Base-by-base conservation (phyloP, 2,888 invertebrate genomes). In the Dendrolimus houi region DNA sequence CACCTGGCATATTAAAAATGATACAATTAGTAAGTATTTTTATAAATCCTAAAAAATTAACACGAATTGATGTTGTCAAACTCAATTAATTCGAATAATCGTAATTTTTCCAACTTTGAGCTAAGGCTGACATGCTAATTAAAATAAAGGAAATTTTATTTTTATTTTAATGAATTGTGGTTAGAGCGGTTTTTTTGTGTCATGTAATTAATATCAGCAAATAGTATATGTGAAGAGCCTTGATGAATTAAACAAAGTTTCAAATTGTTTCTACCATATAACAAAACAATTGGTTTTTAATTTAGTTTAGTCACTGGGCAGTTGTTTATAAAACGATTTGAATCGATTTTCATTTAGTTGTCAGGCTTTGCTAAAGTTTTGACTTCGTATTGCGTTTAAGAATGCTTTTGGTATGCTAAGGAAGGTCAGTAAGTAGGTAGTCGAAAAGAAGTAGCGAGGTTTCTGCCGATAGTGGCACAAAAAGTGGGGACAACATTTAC, bases 1-100 rank as follows among this genome's bases (percentile, higher is more conserved):
- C 94, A 73, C 96, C 97, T 58, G 97, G 97, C 68, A 91, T 96
- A 71, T 77, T 97, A 65, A 97, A 97, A 92, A 83, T 97, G 63
- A 89, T 94, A 17, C 93, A 97, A 91, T 85, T 96, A 92, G 97
- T 97, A 87, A 95, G 96, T 76, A 61, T 41, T 40, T 40, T 29
- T 8, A 41, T 54, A 29, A 17, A 8, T 41, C 9, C 1, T 7
- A 53, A 13, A 13, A 29, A 29, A 29, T 14, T 29, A 29, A 29
- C 29, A 29, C 6, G 29, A 29, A 29, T 29, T 29, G 29, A 6
- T 29, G 29, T 29, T 29, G 29, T 29, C 29, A 6, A 29, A 29
- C 29, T 29, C 3, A 29, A 29, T 29, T 29, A 29, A 29, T 29
- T 29, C 3, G 3, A 29, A 17, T 29, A 29, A 29, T 29, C 29